Base-by-base conservation (phyloP, 2,113 vertebrate species). In the Tragelaphus strepsiceros region DNA sequence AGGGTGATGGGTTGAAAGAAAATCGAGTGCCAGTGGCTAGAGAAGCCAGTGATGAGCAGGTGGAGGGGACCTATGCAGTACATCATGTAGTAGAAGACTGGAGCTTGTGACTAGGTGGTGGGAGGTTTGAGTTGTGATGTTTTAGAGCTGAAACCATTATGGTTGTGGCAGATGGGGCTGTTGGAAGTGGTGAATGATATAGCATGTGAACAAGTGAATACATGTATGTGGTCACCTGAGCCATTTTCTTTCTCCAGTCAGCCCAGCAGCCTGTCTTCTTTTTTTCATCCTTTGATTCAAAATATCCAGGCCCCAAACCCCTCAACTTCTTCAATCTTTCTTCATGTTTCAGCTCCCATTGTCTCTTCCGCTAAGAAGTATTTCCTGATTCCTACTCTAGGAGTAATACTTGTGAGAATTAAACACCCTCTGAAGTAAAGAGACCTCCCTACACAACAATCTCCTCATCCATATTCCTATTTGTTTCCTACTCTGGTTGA, bases 341-440 rank as follows among this genome's bases (percentile, higher is more conserved):
- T 91, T 95, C 54, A 39, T 30, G 54, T 85, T 96, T 97, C 51
- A 61, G 81, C 43, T 92, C 92, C 53, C 64, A 86, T 67, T n/a
- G 15, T 77, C 15, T n/a, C 43, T 67, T 95, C 54, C 19, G 61
- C 32, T 24, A 71, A 87, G 88, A 67, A 96, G 30, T 22, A 56
- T 77, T 88, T 24, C 54, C 19, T 49, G 30, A 64, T 39, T 49
- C 54, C 81, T 56, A 83, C 5, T 39, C 62, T 32, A 77, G 51
- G 54, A 90, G n/a, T n/a, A 24, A 3, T 59, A 3, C 26, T 84
- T 54, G 17, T 61, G 80, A 85, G 17, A 71, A 92, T 32, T 61
- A 80, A 81, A 61, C 5, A 39, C 7, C 4, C 12, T 89, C 46
- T 81, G 93, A 46, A 28, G 30, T 26, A 46, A 81, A 46, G 14